Base-by-base conservation (phyloP, 2,888 invertebrate species). In the Parnassius glacialis region DNA sequence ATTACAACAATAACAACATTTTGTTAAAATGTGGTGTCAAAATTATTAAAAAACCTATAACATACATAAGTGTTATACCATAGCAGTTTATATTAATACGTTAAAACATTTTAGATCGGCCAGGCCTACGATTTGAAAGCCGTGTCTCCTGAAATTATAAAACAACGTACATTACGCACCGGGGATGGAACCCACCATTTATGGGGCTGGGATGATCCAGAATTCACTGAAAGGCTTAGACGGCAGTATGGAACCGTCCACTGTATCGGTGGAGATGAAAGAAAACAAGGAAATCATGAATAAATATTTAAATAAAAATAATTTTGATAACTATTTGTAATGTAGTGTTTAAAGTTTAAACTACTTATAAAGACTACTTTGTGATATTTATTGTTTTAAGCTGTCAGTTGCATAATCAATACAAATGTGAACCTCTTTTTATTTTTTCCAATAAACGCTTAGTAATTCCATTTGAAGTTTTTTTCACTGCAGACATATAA, bases 61-160 rank as follows among this genome's bases (percentile, higher is more conserved):
- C 34, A 7, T 34, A 7, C 34, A 7, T 34, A 34, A 7, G 34
- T 0, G 7, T 34, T 3, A 7, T 34, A 34, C 7, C 34, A 34
- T 34, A 34, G 34, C 34, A 5, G n/a, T 45, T 45, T 45, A 9
- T 45, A 3, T 12, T 45, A 50, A 9, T 50, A 16, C 7, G n/a
- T n/a, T 11, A 54, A 50, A 45, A 43, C 64, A 62, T 73, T 71
- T 16, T 74, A 92, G 84, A 91, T 96, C 61, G 96, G 96, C 2
- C 94, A 94, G 92, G 96, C 95, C 0, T 96, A 95, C 78, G 96
- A 96, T 75, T 82, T 96, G 67, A 96, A 96, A 80, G 94, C 93
- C 2, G 95, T 95, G 0, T 92, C 94, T 0, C 82, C 85, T 10
- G 94, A 94, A n/a, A 93, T 94, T 74, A 92, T 95, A 56, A 89